Percentiles rank a stretch among this genome's conserved stretches.
Conservation (phyloP, 2,797 vertebrate species). For the Bovichtus diacanthus region DNA sequence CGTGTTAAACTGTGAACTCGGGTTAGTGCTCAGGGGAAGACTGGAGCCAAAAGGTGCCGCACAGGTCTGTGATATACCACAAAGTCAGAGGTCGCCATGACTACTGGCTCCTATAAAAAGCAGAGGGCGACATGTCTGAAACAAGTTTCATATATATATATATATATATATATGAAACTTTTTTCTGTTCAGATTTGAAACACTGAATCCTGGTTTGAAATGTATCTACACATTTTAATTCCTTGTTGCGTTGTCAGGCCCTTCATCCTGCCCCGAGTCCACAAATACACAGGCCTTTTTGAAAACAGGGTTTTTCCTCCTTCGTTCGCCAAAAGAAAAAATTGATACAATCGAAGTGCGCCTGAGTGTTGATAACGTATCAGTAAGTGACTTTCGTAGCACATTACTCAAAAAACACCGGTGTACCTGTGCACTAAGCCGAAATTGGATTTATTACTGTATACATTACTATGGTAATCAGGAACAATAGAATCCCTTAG, state of each 20-base stretch:
- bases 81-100: constrained; percentile 24
- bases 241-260: not conserved
- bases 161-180: no score
- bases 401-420: no score
- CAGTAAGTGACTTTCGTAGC: no score
- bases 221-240: not conserved
- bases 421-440: no score
- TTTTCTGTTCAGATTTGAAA: not conserved
- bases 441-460: not conserved
- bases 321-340: no score
- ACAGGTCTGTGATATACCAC: constrained; percentile 29
- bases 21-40: constrained; percentile 15
- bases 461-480: constrained; percentile 1
- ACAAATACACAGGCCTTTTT: no score
- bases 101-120: not conserved
- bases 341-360: no score
- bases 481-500: not conserved
- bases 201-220: not conserved
- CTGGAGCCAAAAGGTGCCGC: constrained; percentile 13
- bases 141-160: no score
- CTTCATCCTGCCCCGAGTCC: no score
- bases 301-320: no score
- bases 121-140: no score
- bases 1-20: constrained; percentile 32
- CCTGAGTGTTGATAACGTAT: no score